Conservation (phyloP, 2,888 invertebrate species). For the Norana najaformis region DNA sequence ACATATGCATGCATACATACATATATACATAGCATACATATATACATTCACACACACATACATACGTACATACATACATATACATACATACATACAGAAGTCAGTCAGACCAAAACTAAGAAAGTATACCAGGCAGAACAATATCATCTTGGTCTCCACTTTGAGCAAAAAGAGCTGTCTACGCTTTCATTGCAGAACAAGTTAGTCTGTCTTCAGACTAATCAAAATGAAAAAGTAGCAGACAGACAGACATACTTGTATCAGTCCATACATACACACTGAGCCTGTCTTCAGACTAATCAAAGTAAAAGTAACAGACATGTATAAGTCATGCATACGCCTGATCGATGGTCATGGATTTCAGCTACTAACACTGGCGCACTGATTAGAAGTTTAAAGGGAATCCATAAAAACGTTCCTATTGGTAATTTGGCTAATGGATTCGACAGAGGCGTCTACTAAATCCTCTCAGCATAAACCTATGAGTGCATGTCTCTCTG, state of each 20-base stretch:
- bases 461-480: neutral
- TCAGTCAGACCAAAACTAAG: too few relatives aligned
- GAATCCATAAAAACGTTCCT: neutral
- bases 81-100: neutral
- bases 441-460: too few relatives aligned
- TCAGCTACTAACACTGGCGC: neutral
- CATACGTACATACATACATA: too few relatives aligned
- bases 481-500: neutral
- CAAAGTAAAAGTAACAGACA: too few relatives aligned
- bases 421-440: neutral
- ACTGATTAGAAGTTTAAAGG: neutral
- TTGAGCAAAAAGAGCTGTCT: neutral
- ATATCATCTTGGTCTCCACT: neutral
- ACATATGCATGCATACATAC: too few relatives aligned
- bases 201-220: neutral
- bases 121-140: neutral
- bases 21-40: too few relatives aligned
- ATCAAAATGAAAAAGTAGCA: neutral
- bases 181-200: neutral
- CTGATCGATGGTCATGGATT: neutral
- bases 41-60: too few relatives aligned
- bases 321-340: neutral
- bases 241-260: neutral
- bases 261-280: too few relatives aligned
- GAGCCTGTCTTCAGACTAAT: too few relatives aligned